A percentile compares a stretch with the other conserved stretches of the same genome.
Evolutionary conservation across 2,888 invertebrate genomes (phyloP).

Genomic region (Ferrisia virgata): DNA sequence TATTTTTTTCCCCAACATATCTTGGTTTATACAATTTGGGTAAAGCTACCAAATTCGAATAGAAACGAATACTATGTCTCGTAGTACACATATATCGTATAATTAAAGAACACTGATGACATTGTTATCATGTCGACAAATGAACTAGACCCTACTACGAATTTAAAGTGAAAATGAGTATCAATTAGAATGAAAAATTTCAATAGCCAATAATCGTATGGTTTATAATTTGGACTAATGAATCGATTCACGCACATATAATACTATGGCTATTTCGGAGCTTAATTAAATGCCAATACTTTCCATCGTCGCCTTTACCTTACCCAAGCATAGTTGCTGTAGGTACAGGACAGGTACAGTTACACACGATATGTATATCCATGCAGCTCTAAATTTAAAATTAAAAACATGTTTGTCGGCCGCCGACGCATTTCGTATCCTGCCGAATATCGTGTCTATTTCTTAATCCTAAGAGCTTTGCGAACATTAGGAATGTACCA

Average conservation of each 20-base stretch:
- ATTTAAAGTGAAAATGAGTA: constrained; percentile 12
- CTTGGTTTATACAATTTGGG: no score
- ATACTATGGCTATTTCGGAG: not conserved
- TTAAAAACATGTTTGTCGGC: not conserved
- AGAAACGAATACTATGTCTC: not conserved
- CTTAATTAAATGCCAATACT: not conserved
- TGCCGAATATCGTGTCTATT: not conserved
- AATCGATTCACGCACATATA: constrained; percentile 1
- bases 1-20: no score
- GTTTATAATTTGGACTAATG: constrained; percentile 15
- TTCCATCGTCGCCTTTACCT: not conserved
- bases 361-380: no score
- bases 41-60: no score
- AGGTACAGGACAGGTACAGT: no score
- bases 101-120: not conserved
- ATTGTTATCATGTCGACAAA: not conserved
- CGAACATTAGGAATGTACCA: not conserved
- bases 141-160: not conserved
- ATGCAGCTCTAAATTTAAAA: not conserved
- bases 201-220: not conserved
- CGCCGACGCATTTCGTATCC: not conserved
- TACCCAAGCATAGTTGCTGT: no score
- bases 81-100: not conserved
- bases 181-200: constrained; percentile 5
- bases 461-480: constrained; percentile 1